These are phyloP conservation scores for Amphilophus citrinellus DNA, from an alignment of 2,113 vertebrate genomes.

Conservation along the genomic window DNA sequence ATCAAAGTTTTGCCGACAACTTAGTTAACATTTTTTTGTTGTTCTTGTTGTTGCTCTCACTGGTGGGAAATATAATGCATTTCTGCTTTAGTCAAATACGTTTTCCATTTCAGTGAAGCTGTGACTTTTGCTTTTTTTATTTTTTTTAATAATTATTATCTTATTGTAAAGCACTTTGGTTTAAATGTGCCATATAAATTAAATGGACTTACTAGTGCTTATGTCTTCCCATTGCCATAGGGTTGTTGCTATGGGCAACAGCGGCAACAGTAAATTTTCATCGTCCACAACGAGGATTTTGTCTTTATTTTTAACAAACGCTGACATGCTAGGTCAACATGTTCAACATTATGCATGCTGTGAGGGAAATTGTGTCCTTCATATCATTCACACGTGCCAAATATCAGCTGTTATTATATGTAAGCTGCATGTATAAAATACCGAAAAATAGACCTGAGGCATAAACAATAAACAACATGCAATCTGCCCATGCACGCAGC, in stretches of 20 bases:
- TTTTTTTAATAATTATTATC: neutral
- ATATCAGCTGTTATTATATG: neutral
- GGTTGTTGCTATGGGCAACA: neutral
- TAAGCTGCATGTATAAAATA: neutral
- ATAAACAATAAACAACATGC: neutral
- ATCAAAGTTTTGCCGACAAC: neutral
- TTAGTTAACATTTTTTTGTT: neutral
- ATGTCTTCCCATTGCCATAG: neutral
- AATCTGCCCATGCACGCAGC: neutral
- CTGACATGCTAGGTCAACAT: neutral
- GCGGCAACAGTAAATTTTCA: neutral
- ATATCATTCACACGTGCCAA: fast-evolving
- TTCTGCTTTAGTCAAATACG: neutral
- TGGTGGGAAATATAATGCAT: neutral
- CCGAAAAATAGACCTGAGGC: neutral
- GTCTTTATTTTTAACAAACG: neutral
- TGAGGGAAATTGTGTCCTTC: neutral
- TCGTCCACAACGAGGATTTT: neutral
- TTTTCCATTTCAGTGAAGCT: neutral
- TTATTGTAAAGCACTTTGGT: neutral
- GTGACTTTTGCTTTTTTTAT: fast-evolving
- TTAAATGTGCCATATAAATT: neutral
- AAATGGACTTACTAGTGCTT: fast-evolving
- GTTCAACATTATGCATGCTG: neutral
- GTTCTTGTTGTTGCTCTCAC: neutral